These are phyloP conservation scores for Meganola albula DNA, from an alignment of 2,888 invertebrate genomes.

Conservation along the genomic window DNA sequence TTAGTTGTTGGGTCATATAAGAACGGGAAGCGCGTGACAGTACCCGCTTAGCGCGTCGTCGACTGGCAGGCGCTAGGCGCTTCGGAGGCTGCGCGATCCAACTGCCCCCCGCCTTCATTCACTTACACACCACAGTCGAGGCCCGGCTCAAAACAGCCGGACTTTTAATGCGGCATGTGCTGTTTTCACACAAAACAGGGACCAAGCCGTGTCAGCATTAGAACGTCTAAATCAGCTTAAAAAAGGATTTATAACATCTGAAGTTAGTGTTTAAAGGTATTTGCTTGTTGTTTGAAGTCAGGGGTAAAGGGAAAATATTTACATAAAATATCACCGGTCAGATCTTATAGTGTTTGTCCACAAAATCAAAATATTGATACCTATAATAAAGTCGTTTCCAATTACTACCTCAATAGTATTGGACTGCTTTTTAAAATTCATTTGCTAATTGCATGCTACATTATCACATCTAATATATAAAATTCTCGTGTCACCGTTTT, in stretches of 20 bases:
- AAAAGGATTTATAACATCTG: slow-evolving; percentile 37
- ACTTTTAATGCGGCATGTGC: slow-evolving; percentile 70
- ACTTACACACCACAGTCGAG: slow-evolving; percentile 51
- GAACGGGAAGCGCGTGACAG: slow-evolving; percentile 49
- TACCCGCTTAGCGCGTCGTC: slow-evolving; percentile 61
- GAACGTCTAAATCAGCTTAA: slow-evolving; percentile 43
- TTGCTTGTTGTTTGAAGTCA: too few relatives aligned
- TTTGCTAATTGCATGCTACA: too few relatives aligned
- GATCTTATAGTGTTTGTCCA: too few relatives aligned
- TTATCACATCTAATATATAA: too few relatives aligned
- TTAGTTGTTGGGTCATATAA: slow-evolving; percentile 40
- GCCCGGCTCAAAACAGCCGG: slow-evolving; percentile 65
- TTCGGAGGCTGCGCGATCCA: slow-evolving; percentile 69
- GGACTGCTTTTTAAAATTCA: too few relatives aligned
- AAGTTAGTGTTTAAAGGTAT: too few relatives aligned
- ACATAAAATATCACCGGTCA: too few relatives aligned
- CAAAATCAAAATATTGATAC: too few relatives aligned
- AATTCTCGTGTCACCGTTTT: too few relatives aligned
- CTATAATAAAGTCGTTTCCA: too few relatives aligned
- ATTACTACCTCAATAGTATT: too few relatives aligned
- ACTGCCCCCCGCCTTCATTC: slow-evolving; percentile 71
- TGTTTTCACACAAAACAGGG: slow-evolving; percentile 56
- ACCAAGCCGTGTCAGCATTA: slow-evolving; percentile 42
- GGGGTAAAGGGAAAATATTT: too few relatives aligned
- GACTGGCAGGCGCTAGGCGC: slow-evolving; percentile 58